These are phyloP conservation scores for Caenorhabditis becei DNA, from an alignment of 2,888 invertebrate species.

Conservation along the genomic window DNA sequence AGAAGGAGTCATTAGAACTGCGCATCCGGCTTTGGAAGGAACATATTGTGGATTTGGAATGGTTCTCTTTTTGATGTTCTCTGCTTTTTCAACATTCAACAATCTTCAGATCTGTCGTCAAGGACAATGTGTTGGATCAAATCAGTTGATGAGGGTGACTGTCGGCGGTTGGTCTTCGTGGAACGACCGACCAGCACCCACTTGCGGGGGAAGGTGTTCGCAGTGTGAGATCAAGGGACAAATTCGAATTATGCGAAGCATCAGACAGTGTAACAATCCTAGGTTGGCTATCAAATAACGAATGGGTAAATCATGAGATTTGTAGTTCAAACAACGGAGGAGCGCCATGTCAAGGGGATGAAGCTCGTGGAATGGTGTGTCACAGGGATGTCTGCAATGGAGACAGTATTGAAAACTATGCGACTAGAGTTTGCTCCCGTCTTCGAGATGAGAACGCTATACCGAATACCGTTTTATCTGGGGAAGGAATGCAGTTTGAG, in stretches of 20 bases:
- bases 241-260: slow-evolving; percentile 70
- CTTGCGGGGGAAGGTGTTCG: slow-evolving; percentile 73
- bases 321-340: slow-evolving; percentile 77
- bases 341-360: slow-evolving; percentile 72
- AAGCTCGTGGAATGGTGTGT: slow-evolving; percentile 73
- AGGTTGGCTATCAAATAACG: slow-evolving; percentile 19
- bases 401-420: slow-evolving; percentile 65
- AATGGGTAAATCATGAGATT: not conserved
- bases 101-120: slow-evolving; percentile 73
- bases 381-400: slow-evolving; percentile 69
- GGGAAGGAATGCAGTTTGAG: slow-evolving; percentile 74
- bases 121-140: slow-evolving; percentile 72
- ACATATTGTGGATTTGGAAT: slow-evolving; percentile 86
- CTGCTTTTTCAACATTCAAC: slow-evolving; percentile 5
- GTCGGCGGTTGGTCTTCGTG: slow-evolving; percentile 76
- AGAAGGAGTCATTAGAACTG: slow-evolving; percentile 80
- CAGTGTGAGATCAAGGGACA: slow-evolving; percentile 76
- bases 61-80: slow-evolving; percentile 29
- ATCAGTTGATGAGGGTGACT: slow-evolving; percentile 59
- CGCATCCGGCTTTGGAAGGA: slow-evolving; percentile 89
- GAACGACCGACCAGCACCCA: slow-evolving; percentile 71
- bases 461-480: slow-evolving; percentile 72
- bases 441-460: slow-evolving; percentile 69
- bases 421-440: slow-evolving; percentile 63
- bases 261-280: slow-evolving; percentile 77